These are phyloP conservation scores for Perca schrenkii DNA, from an alignment of 2,113 vertebrate genomes.

Conservation along the genomic window DNA sequence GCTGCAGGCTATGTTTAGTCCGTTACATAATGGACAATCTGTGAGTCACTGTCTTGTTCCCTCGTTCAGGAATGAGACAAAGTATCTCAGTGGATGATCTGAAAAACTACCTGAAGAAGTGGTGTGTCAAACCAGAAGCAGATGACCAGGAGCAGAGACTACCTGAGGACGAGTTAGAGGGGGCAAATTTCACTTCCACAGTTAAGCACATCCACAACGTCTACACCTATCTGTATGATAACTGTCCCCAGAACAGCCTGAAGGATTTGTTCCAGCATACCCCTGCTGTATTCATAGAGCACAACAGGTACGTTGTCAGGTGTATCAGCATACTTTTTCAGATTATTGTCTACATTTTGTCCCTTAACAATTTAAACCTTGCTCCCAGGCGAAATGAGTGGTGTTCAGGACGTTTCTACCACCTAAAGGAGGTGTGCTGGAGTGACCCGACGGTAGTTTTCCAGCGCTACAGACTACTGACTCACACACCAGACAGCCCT, in stretches of 20 bases:
- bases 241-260: slow-evolving; percentile 74
- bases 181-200: slow-evolving; percentile 76
- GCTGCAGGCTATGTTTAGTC: not conserved
- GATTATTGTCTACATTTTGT: not conserved
- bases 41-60: not conserved
- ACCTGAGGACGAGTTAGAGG: slow-evolving; percentile 46
- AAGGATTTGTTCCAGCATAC: slow-evolving; percentile 81
- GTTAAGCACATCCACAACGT: slow-evolving; percentile 79
- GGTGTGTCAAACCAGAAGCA: slow-evolving; percentile 70
- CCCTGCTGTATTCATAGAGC: slow-evolving; percentile 83
- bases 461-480: slow-evolving; percentile 75
- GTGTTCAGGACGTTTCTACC: slow-evolving; percentile 82
- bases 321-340: not conserved
- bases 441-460: slow-evolving; percentile 83
- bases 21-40: not conserved
- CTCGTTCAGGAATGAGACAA: slow-evolving; percentile 79
- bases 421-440: slow-evolving; percentile 87
- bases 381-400: slow-evolving; percentile 63
- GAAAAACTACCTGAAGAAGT: slow-evolving; percentile 81
- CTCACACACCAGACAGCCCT: slow-evolving; percentile 41
- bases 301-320: slow-evolving; percentile 60
- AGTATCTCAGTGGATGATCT: slow-evolving; percentile 74
- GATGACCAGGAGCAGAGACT: slow-evolving; percentile 40
- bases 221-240: slow-evolving; percentile 76
- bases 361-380: not conserved